Base-by-base conservation (phyloP, 2,888 invertebrate genomes). In the Dusona sp. region DNA sequence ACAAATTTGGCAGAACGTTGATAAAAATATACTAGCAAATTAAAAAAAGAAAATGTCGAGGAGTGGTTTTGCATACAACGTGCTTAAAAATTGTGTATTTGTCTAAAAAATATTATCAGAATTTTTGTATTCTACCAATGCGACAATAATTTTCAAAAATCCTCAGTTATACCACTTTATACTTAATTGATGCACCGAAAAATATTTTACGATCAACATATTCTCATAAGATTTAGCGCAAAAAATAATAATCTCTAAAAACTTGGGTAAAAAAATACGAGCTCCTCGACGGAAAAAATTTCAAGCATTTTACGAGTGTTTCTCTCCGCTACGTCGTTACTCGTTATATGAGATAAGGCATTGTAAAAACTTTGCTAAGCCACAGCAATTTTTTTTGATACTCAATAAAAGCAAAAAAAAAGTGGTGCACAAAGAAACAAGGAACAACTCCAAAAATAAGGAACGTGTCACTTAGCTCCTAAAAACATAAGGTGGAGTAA, bases 341-440 rank as follows among this genome's bases (percentile, higher is more conserved):
- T 48, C 19, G n/a, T 19, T 4, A 48, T n/a, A 48, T 6, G 4
- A 48, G 1, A 4, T n/a, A 48, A 48, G 48, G 19, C 48, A n/a
- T 48, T 48, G 19, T 19, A 2, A 19, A n/a, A 57, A 25, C 25
- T 25, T 2, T 25, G 4, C 25, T 25, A 25, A 57, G 9, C 57
- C 57, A 22, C 57, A 22, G 67, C 11, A 11, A 22, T 16, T 38
- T 22, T 65, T 19, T 67, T 22, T 29, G n/a, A 33, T 29, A 25
- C n/a, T 51, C 51, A 33, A 72, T 51, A 51, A 72, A n/a, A 36
- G 25, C n/a, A 51, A 22, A 33, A 72, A 16, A 33, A 72, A 16
- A 51, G 33, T 29, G 33, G n/a, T 33, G 29, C 33, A 29, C 29
- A 19, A 19, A 70, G 48, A n/a, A n/a, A 48, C n/a, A 9, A 72